Evolutionary conservation across 2,113 vertebrate genomes (phyloP).

Genomic region (Isichthys henryi): DNA sequence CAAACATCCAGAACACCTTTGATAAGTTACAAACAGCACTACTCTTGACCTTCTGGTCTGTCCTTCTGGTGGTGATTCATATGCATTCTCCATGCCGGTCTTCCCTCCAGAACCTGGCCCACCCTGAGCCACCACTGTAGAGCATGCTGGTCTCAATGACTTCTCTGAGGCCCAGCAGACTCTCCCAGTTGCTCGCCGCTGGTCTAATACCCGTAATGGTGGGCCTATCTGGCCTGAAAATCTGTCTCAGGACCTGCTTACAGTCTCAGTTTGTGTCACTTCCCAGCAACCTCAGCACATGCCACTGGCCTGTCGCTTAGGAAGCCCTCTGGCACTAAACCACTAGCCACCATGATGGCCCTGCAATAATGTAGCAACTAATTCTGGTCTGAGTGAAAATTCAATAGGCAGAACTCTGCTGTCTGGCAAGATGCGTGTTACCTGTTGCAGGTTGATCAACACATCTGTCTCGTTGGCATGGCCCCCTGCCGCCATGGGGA

Average conservation of each 20-base stretch:
- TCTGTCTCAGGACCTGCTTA: not conserved
- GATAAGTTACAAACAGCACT: no score
- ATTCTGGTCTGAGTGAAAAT: conserved; percentile 16
- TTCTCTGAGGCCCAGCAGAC: not conserved
- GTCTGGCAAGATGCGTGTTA: conserved; percentile 33
- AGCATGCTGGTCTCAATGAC: not conserved
- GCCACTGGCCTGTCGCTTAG: not conserved
- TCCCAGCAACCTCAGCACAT: conserved; percentile 5
- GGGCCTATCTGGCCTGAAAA: not conserved
- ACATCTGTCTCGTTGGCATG: conserved; percentile 68
- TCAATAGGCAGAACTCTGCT: conserved; percentile 1
- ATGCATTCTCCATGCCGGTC: not conserved
- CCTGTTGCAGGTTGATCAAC: conserved; percentile 72
- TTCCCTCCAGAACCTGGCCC: not conserved
- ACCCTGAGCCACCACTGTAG: not conserved
- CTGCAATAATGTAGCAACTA: conserved; percentile 10
- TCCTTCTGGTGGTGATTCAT: no score
- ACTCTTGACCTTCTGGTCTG: not conserved
- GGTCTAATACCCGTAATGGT: not conserved
- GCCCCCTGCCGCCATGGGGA: conserved; percentile 80
- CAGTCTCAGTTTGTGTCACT: not conserved
- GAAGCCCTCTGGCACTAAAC: not conserved
- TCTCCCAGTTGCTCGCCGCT: not conserved
- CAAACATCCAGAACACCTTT: not conserved
- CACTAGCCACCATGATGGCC: conserved; percentile 10